Evolutionary conservation across 1,140 invertebrate species (phyloP).

Genomic region (Drosophila grimshawi): DNA sequence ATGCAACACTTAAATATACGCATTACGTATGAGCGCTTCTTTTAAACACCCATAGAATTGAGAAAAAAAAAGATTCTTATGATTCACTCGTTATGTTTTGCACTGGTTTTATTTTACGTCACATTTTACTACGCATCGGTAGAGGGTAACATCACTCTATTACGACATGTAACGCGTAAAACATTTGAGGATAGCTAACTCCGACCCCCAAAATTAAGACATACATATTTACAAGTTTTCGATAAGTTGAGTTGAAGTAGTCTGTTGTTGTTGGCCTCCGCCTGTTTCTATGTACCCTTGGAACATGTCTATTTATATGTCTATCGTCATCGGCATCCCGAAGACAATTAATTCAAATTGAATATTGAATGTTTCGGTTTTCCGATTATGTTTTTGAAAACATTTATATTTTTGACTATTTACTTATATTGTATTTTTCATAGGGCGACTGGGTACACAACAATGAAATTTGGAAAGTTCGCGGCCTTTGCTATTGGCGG

Average conservation of each 20-base stretch:
- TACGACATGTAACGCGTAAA: background rate
- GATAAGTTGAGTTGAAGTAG: no score
- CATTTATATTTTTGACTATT: background rate
- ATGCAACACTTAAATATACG: conserved; percentile 1
- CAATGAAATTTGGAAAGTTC: conserved; percentile 96
- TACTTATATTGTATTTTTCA: background rate
- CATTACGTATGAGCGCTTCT: background rate
- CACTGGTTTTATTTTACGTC: background rate
- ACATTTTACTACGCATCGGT: background rate
- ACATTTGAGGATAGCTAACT: background rate
- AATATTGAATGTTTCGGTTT: background rate
- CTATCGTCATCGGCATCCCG: no score
- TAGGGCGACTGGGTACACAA: conserved; percentile 94
- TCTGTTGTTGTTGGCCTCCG: no score
- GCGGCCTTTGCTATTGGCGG: conserved; percentile 95
- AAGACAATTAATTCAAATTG: no score
- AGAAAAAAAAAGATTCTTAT: background rate
- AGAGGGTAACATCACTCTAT: background rate
- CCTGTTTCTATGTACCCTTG: background rate
- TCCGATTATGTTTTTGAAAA: background rate
- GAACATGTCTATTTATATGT: background rate
- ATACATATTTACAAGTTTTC: no score
- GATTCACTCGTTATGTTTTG: background rate
- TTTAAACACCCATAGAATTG: background rate
- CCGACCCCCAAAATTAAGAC: background rate